Base-by-base conservation (phyloP, 2,888 invertebrate species). In the Xestobium rufovillosum region DNA sequence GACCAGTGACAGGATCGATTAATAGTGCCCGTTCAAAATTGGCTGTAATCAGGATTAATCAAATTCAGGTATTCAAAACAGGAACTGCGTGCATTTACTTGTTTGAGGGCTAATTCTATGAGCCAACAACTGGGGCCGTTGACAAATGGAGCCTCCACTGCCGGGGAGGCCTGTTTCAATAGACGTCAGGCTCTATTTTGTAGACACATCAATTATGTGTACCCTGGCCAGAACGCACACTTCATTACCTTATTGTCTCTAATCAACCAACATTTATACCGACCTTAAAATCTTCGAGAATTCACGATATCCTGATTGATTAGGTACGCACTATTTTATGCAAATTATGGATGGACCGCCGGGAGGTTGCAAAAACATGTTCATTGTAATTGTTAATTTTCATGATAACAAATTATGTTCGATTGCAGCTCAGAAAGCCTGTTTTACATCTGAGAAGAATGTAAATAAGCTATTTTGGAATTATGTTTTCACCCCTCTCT, bases 161-260 rank as follows among this genome's bases (percentile, higher is more conserved):
- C 26, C 8, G 29, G 26, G 4, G 12, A 12, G 36, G 28, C 26
- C 34, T 34, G 37, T 31, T 40, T 37, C 37, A 38, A 39, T 43
- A 31, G 40, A 43, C 26, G 37, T 40, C 36, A 40, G 43, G 36
- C 25, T 34, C 37, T 29, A 36, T 45, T 42, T 43, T 43, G 41
- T 38, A 35, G 41, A 39, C 43, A 39, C 44, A 46, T 47, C 45
- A 47, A 47, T 47, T 47, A 47, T 47, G 40, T 36, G 38, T 37
- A 41, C 39, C 38, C 37, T 26, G 38, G 25, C 36, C 32, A 28
- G 38, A 27, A 36, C 38, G 38, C 40, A 38, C 43, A 43, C 43
- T 42, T 48, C 48, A 45, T 50, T 48, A 48, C 29, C 35, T 39
- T 35, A 49, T 47, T 49, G 48, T 45, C 43, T 41, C 43, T 41